Evolutionary conservation across 2,113 vertebrate genomes (phyloP).

Genomic region (Tringa solitaria): DNA sequence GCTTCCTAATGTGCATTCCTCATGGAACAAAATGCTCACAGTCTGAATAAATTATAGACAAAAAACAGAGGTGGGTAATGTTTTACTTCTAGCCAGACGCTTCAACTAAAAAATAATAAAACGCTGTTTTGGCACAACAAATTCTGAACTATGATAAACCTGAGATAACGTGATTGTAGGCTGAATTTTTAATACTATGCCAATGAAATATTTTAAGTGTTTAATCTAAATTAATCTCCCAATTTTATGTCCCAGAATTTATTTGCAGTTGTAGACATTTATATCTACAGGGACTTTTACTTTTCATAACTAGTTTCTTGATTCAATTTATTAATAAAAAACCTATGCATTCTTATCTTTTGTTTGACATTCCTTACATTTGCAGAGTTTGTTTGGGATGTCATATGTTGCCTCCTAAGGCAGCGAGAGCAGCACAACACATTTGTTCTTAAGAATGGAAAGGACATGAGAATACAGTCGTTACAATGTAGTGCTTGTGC

Average conservation of each 20-base stretch:
- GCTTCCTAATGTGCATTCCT: neutral
- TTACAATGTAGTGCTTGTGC: rapidly evolving
- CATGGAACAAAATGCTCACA: neutral
- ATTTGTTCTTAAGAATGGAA: neutral
- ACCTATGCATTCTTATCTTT: neutral
- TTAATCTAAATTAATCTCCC: neutral
- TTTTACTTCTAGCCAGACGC: neutral
- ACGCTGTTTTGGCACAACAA: neutral
- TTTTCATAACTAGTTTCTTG: neutral
- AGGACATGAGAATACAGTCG: neutral
- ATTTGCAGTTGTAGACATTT: neutral
- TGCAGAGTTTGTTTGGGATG: neutral
- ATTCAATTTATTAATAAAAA: neutral
- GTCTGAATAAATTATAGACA: neutral
- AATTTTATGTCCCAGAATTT: neutral
- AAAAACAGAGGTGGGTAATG: neutral
- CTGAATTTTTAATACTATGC: neutral
- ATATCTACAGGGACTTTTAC: neutral
- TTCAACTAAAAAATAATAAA: neutral
- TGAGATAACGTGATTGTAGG: neutral
- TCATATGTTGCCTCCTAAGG: neutral
- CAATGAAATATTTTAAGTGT: neutral
- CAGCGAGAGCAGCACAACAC: neutral
- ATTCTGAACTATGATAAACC: neutral
- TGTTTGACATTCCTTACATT: neutral